phyloP scores from a whole-genome alignment of 2,888 invertebrate species.

The Hyppa rectilinea region DNA sequence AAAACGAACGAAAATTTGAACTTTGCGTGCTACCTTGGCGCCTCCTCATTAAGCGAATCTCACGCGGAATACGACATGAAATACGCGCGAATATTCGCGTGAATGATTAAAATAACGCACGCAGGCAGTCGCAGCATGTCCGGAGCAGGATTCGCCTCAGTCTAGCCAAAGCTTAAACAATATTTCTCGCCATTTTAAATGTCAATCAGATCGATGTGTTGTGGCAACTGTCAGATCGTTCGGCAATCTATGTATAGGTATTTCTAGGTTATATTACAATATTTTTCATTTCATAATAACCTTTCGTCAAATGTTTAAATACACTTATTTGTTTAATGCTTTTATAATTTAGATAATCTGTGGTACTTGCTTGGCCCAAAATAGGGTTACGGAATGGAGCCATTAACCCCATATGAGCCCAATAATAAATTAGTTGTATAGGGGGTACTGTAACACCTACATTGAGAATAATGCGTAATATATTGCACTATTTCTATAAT shows the following conservation, averaged over 20 bases:
- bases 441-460: background rate
- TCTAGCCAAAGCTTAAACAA: background rate
- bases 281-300: conserved; percentile 35
- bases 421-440: conserved; percentile 29
- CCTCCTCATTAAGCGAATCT: too few species aligned
- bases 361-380: conserved; percentile 8
- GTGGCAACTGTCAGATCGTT: conserved; percentile 48
- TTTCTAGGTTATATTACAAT: conserved; percentile 48
- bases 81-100: background rate
- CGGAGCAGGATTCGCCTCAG: background rate
- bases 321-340: background rate
- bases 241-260: conserved; percentile 39
- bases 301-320: conserved; percentile 29
- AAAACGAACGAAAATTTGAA: too few species aligned
- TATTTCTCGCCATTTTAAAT: conserved; percentile 39
- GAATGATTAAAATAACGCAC: background rate
- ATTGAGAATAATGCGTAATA: background rate
- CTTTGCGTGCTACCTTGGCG: too few species aligned
- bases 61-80: background rate
- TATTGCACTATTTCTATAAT: too few species aligned
- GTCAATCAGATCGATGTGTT: conserved; percentile 63
- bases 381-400: background rate
- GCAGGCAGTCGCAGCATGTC: background rate
- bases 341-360: conserved; percentile 13
- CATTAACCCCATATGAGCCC: background rate